Evolutionary conservation across 2,888 invertebrate species (phyloP), one percentile per base, ranked within the genome.

Genomic region (Acrocera orbiculus): DNA sequence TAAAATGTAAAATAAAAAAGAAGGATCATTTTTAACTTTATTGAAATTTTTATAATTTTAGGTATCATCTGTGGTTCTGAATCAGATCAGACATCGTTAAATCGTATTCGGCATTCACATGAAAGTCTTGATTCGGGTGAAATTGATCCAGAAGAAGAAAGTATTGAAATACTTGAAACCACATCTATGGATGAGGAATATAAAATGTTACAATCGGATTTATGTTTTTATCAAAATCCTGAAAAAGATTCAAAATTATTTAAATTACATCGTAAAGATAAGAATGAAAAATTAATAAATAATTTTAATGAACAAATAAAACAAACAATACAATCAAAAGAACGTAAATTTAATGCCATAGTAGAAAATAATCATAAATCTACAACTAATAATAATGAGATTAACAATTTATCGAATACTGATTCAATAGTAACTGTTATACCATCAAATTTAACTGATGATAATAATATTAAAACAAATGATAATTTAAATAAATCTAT

Each of bases 71-170:
- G 67, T 47, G 64, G 66, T 40, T 66, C 62, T 16, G 63, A 64
- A 40, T 56, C 59, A 11, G 61, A 61, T 44, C 61, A 61, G 45
- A 49, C 56, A 16, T 59, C 61, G 14, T 40, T 61, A 36, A 61
- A 53, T 46, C 58, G 59, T 37, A 59, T 59, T 19, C 52, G 59
- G 11, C 69, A 76, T 47, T 80, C 78, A 42, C 67, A 75, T 46
- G 80, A 81, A 54, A 79, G 79, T 45, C 64, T 80, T 32, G 78
- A 80, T 52, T 75, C 77, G 7, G 72, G 76, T 19, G 54, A 66
- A 51, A 57, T 59, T 48, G 67, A 75, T 51, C 64, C 67, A 37
- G 71, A 71, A 46, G 69, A 70, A 49, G 63, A 66, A 45, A 69
- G 69, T 36, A 56, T 58, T 28, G 60, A 60, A 40, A 54, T 58